A percentile compares a stretch with the other conserved stretches of the same genome.
Conservation (phyloP, 2,113 vertebrate genomes). For the Dascyllus trimaculatus region DNA sequence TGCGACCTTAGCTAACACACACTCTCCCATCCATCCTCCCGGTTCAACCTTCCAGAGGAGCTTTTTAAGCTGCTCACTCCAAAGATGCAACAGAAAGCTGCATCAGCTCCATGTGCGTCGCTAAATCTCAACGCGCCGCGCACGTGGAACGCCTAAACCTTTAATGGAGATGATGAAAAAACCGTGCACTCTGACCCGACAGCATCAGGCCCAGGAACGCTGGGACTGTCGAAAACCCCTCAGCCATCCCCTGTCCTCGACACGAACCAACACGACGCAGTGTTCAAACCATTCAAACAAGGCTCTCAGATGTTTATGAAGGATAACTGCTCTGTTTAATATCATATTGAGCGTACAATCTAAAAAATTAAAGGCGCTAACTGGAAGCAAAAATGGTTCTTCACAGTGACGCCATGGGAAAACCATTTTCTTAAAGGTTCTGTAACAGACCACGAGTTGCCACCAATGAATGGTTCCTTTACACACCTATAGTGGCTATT, state of each 20-base stretch:
- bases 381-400: too few relatives aligned
- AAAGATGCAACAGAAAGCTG: neutral
- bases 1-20: constrained; percentile 16
- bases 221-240: constrained; percentile 8
- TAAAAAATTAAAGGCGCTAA: too few relatives aligned
- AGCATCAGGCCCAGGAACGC: neutral
- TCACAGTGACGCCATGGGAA: too few relatives aligned
- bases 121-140: neutral
- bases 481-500: too few relatives aligned
- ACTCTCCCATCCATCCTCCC: neutral
- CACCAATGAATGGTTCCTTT: too few relatives aligned
- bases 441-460: too few relatives aligned
- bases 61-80: neutral
- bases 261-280: neutral
- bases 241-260: neutral
- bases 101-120: constrained; percentile 13
- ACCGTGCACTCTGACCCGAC: constrained; percentile 17
- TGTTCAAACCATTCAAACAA: neutral
- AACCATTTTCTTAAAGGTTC: too few relatives aligned
- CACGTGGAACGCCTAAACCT: constrained; percentile 30
- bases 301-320: neutral
- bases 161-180: constrained; percentile 52
- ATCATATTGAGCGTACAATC: too few relatives aligned
- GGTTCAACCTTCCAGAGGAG: neutral
- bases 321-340: too few relatives aligned